Evolutionary conservation across 2,797 vertebrate species (phyloP), one percentile per base, ranked within the genome.

Genomic region (Squalus acanthias): DNA sequence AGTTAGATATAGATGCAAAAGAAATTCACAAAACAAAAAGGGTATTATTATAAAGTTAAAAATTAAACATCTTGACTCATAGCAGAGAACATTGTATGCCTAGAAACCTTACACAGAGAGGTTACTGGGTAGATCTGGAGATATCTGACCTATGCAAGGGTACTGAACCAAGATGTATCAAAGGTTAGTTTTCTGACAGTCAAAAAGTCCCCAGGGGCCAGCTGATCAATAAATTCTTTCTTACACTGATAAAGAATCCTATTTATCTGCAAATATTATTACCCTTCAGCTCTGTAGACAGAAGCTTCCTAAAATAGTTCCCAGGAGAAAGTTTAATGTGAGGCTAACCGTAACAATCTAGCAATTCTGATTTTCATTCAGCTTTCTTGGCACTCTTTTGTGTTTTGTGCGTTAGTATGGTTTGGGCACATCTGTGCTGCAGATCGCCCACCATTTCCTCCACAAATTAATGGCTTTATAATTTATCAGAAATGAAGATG

Each of bases 401-500:
- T 98, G 98, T 97, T 97, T 98, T 98, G 98, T 96, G 98, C 98
- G 98, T 98, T 98, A 98, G 98, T 98, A 97, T 96, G 97, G 98
- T 97, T 98, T 98, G 98, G 98, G 98, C 99, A 99, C 99, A 99
- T 99, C 99, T 99, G 99, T 98, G 99, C 98, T 97, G 97, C 98
- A 98, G 98, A 98, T 98, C 97, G 98, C 98, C 98, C 98, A 98
- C 99, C 98, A 99, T 99, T 99, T 99, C 98, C 99, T 98, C 98
- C 98, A 98, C 98, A 99, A 99, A 99, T 99, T 99, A 99, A 99
- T 98, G 98, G 98, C 98, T 99, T 98, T 99, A 99, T 99, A 99
- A 99, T 99, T 98, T 98, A 99, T 99, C 98, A 98, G 98, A 99
- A 99, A 98, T 99, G 98, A 99, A 99, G 99, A 99, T 98, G 98